Conservation (phyloP, 2,797 vertebrate species). For the Cuculus canorus region DNA sequence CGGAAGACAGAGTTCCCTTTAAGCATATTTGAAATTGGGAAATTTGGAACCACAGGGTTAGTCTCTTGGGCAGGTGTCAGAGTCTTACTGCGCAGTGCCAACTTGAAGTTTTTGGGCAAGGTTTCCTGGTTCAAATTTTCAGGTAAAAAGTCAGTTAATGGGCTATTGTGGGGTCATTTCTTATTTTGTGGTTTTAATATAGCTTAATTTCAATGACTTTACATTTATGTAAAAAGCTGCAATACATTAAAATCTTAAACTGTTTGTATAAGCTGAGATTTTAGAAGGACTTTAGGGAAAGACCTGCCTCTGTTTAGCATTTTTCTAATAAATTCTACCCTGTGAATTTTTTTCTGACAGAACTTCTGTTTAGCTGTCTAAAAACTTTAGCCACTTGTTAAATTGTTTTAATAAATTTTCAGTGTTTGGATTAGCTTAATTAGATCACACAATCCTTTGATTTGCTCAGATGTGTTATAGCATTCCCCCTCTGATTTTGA, state of each 20-base stretch:
- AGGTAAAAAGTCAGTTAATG: background rate
- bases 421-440: background rate
- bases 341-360: background rate
- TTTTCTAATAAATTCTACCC: background rate
- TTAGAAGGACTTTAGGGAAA: background rate
- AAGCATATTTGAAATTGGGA: background rate
- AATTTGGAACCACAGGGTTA: background rate
- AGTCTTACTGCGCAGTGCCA: background rate
- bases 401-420: background rate
- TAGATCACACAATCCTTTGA: constrained; percentile 39
- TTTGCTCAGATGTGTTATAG: constrained; percentile 50
- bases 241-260: background rate
- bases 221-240: background rate
- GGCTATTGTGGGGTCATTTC: background rate
- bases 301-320: background rate
- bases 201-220: background rate
- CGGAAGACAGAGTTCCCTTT: background rate
- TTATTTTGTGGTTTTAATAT: background rate
- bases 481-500: constrained; percentile 55
- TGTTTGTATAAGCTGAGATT: background rate
- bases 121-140: background rate
- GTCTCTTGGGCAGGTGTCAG: background rate
- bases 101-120: background rate
- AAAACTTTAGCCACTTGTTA: background rate
- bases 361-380: background rate